phyloP scores from a whole-genome alignment of 37 sponge, comb jelly and placozoan species.

The Petrosia ficiformis region DNA sequence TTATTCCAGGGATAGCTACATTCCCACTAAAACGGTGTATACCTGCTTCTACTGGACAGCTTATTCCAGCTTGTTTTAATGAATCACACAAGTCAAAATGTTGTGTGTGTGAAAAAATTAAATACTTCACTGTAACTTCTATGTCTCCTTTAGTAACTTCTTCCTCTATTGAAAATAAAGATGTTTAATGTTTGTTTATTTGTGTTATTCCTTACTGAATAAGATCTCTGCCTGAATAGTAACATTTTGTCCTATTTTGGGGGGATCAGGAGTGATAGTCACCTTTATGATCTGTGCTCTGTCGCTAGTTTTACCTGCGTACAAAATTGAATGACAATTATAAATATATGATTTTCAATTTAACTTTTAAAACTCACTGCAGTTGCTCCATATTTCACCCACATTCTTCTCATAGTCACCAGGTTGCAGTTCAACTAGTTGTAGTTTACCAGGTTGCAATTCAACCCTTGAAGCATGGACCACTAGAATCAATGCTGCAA shows the following conservation, averaged over 20 bases:
- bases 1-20: background rate
- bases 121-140: constrained; percentile 9
- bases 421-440: too few species aligned
- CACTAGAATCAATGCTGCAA: too few species aligned
- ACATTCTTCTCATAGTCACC: background rate
- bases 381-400: constrained; percentile 52
- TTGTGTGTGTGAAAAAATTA: constrained; percentile 3
- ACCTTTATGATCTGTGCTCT: too few species aligned
- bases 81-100: constrained; percentile 31
- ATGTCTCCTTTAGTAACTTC: constrained; percentile 29
- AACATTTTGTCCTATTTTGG: constrained; percentile 19
- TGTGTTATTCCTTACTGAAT: too few species aligned
- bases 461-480: too few species aligned
- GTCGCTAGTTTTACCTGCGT: too few species aligned
- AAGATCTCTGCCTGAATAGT: background rate
- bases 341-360: too few species aligned
- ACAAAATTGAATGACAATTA: too few species aligned
- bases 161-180: constrained; percentile 14
- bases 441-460: too few species aligned
- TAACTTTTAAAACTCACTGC: too few species aligned
- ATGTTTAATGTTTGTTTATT: too few species aligned
- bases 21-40: background rate
- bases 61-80: background rate
- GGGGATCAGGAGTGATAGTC: constrained; percentile 36
- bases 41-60: constrained; percentile 42